These are phyloP conservation scores for Cyclargus thomasi DNA, from an alignment of 1,140 invertebrate genomes.

Conservation along the genomic window DNA sequence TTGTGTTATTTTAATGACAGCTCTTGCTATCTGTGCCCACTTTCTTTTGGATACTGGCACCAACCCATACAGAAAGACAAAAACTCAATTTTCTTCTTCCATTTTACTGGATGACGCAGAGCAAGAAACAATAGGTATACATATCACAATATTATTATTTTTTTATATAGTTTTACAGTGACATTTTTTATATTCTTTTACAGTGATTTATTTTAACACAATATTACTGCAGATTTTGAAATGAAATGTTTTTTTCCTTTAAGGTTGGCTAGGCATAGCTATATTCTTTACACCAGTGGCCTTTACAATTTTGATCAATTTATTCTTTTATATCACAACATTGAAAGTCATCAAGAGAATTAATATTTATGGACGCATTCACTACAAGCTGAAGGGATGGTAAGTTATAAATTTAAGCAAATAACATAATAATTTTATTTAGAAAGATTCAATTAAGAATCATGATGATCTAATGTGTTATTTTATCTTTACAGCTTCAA, in stretches of 20 bases:
- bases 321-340: constrained; percentile 87
- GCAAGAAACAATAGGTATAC: constrained; percentile 79
- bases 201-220: too few species aligned
- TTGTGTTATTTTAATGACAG: constrained; percentile 81
- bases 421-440: too few species aligned
- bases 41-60: constrained; percentile 84
- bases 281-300: constrained; percentile 87
- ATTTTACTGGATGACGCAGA: constrained; percentile 71
- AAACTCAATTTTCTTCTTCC: constrained; percentile 55
- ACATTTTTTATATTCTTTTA: too few species aligned
- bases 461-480: constrained; percentile 2
- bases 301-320: constrained; percentile 84
- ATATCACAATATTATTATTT: background rate
- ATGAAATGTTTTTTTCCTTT: constrained; percentile 30
- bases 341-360: constrained; percentile 85
- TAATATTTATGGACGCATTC: constrained; percentile 87
- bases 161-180: too few species aligned
- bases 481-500: constrained; percentile 80
- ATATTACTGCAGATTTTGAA: too few species aligned
- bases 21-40: constrained; percentile 85
- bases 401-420: constrained; percentile 46
- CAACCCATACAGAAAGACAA: constrained; percentile 65
- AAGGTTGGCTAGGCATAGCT: constrained; percentile 86
- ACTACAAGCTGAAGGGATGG: constrained; percentile 89
- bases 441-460: background rate